Base-by-base conservation (phyloP, 2,797 vertebrate species). In the Setipinna tenuifilis region DNA sequence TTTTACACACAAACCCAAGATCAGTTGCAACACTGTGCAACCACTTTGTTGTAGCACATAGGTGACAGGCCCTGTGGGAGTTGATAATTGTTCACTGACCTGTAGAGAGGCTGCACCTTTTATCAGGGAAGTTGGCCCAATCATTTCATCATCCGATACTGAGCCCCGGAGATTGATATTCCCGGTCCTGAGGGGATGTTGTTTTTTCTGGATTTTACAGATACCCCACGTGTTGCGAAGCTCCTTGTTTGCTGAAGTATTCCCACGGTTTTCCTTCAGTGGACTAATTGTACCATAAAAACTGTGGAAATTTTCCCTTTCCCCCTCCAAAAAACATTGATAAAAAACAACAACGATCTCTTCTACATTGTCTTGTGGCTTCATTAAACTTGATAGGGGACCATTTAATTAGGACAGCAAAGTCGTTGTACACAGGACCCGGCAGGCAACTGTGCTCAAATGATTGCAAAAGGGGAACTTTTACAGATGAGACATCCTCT, bases 401-500 rank as follows among this genome's bases (percentile, higher is more conserved):
- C 80, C 31, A 46, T 88, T 85, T 87, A 83, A 91, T 82, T 83
- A 81, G 83, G 82, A 68, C 84, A 82, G 25, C 82, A 61, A 86
- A 85, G 71, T 83, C 65, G 44, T 80, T 88, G 85, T 65, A 59
- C 59, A 86, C 61, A 23, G 81, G 57, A 35, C 83, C 85, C 46
- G 25, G 25, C 25, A 48, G 44, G 71, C 62, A 48, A 83, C 81
- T 85, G 41, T 71, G 83, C 75, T 50, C 54, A 86, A 83, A 85
- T 85, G 46, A 88, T 82, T 83, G 82, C 46, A 88, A 48, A 75
- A 82, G 71, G 57, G 82, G 44, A 86, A 83, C 75, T 85, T 86
- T 88, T 46, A 68, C 80, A 86, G 57, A 91, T 86, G 57, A 65
- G 86, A 85, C 84, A 84, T 87, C 83, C 83, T 89, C 19, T 88